Conservation (phyloP, 1,140 invertebrate species). For the Drosophila chauvacae region DNA sequence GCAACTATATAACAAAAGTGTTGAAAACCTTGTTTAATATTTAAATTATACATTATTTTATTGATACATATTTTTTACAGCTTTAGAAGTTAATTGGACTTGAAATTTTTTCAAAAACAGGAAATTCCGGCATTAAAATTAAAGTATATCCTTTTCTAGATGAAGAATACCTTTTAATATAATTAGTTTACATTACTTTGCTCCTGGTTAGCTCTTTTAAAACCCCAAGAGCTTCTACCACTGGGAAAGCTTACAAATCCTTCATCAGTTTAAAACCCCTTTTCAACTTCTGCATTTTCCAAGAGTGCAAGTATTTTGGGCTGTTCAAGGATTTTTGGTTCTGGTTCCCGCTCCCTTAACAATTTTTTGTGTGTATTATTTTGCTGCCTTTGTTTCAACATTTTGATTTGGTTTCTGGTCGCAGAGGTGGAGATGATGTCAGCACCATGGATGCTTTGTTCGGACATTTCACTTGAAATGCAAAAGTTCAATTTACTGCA, state of each 20-base stretch:
- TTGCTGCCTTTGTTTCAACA: constrained; percentile 59
- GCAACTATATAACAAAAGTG: background rate
- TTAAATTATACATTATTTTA: background rate
- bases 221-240: too few relatives aligned
- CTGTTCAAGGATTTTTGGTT: background rate
- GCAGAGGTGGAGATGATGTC: constrained; percentile 37
- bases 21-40: background rate
- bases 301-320: constrained; percentile 4
- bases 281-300: constrained; percentile 7
- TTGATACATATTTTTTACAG: too few relatives aligned
- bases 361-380: constrained; percentile 35
- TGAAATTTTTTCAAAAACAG: background rate
- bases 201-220: background rate
- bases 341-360: background rate
- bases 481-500: constrained; percentile 78
- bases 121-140: background rate
- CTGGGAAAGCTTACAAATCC: background rate
- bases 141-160: background rate
- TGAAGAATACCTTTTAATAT: background rate
- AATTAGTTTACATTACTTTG: too few relatives aligned
- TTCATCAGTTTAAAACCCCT: constrained; percentile 1
- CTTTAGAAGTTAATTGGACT: background rate
- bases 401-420: constrained; percentile 45
- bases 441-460: constrained; percentile 51
- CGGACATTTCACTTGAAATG: constrained; percentile 69